Evolutionary conservation across 2,113 vertebrate genomes (phyloP).

Genomic region (Quiscalus mexicanus): DNA sequence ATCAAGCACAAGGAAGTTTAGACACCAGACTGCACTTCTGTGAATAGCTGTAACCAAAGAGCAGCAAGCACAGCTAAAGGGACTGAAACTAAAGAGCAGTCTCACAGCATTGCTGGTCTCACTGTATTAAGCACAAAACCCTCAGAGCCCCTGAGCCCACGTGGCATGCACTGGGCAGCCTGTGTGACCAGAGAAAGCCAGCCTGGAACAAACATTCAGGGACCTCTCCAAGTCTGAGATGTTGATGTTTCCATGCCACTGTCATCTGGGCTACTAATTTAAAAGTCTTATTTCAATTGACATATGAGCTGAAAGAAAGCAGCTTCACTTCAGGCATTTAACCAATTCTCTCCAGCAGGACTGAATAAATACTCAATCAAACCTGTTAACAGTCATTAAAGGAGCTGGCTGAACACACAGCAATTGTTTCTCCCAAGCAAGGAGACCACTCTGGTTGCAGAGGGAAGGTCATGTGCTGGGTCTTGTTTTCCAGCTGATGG

Average conservation of each 20-base stretch:
- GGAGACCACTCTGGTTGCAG: neutral
- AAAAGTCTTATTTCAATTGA: conserved; percentile 27
- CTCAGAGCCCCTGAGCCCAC: neutral
- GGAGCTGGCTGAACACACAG: neutral
- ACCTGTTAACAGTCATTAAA: neutral
- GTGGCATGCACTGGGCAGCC: neutral
- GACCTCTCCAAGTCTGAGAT: neutral
- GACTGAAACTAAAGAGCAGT: neutral
- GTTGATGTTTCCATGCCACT: neutral
- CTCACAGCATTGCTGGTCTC: neutral
- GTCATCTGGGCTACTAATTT: conserved; percentile 33
- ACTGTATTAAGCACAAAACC: neutral
- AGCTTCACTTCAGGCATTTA: conserved; percentile 28
- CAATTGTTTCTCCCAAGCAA: neutral
- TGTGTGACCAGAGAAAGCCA: neutral
- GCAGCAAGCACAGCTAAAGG: neutral
- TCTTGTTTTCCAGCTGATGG: neutral
- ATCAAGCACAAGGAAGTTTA: neutral
- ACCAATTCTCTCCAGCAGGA: conserved; percentile 15
- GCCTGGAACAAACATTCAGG: neutral
- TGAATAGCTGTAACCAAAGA: neutral
- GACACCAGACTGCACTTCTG: neutral
- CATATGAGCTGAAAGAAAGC: neutral
- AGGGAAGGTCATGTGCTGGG: neutral
- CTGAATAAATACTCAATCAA: conserved; percentile 2